Conservation (phyloP, 2,888 invertebrate genomes). For the Anarsia innoxiella region DNA sequence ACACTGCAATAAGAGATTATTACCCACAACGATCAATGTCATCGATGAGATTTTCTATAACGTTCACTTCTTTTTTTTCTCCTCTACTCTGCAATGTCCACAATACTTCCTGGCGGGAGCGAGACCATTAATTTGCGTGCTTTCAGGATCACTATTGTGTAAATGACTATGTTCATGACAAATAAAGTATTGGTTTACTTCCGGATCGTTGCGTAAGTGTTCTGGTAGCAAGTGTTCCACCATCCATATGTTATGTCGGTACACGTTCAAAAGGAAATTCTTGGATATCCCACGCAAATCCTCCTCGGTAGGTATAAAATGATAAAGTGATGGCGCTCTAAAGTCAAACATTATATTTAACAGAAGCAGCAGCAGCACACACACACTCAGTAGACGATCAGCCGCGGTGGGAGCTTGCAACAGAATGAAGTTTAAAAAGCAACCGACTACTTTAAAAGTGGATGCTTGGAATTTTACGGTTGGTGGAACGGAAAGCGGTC, state of each 20-base stretch:
- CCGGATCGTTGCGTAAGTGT: neutral
- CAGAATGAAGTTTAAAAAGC: constrained; percentile 1
- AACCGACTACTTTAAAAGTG: neutral
- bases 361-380: neutral
- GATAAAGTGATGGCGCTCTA: neutral
- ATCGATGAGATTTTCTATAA: too few relatives aligned
- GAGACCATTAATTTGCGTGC: neutral
- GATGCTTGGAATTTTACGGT: neutral
- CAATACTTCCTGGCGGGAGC: neutral
- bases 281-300: neutral
- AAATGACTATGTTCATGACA: neutral
- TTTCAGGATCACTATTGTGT: neutral
- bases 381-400: neutral
- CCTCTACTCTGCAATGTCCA: neutral
- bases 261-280: neutral
- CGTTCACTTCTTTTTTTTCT: too few relatives aligned
- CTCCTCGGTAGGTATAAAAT: neutral
- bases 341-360: neutral
- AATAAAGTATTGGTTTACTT: neutral
- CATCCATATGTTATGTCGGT: neutral
- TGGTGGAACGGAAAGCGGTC: too few relatives aligned
- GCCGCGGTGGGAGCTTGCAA: too few relatives aligned
- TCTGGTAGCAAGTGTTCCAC: neutral
- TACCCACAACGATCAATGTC: too few relatives aligned
- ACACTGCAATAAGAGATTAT: too few relatives aligned